Evolutionary conservation across 2,113 vertebrate genomes (phyloP).

Genomic region (Gopherus evgoodei): DNA sequence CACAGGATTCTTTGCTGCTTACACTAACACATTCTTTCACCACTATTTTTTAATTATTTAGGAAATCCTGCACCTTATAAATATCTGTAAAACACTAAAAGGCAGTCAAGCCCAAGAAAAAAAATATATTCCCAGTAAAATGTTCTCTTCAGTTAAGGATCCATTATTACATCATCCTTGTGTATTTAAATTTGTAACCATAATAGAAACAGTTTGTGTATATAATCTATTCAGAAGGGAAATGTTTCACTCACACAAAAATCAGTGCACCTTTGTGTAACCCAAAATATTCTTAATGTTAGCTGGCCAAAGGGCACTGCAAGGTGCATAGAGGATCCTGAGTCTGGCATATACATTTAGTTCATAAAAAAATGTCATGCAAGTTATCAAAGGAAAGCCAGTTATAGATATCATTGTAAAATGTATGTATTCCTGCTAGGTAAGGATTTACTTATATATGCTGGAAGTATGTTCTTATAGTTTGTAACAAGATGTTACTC

Average conservation of each 20-base stretch:
- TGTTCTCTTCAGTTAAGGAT: background rate
- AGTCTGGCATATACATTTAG: background rate
- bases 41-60: background rate
- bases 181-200: background rate
- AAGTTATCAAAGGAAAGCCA: background rate
- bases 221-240: background rate
- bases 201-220: background rate
- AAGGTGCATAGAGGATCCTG: background rate
- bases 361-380: background rate
- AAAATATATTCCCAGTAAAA: background rate
- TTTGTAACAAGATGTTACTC: background rate
- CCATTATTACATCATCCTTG: background rate
- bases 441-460: background rate
- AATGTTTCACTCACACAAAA: conserved; percentile 48
- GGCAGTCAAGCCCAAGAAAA: background rate
- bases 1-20: background rate
- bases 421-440: background rate
- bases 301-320: background rate
- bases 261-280: background rate
- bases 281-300: background rate
- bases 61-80: rapidly evolving
- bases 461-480: background rate
- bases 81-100: rapidly evolving
- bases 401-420: background rate
- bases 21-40: background rate